These are phyloP conservation scores for Microplitis manilae DNA, from an alignment of 2,888 invertebrate genomes.

Conservation along the genomic window DNA sequence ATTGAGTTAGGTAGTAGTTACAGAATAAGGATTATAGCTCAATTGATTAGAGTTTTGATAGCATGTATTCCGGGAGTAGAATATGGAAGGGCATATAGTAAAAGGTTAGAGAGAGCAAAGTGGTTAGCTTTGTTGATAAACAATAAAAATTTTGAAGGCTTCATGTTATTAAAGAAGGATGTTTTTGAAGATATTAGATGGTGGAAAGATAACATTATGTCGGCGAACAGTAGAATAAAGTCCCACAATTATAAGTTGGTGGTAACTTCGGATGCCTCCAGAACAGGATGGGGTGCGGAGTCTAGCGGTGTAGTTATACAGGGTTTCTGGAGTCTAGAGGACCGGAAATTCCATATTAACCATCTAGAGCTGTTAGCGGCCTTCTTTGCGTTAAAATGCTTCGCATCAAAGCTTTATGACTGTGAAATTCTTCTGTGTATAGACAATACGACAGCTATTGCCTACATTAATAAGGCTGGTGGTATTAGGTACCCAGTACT, in stretches of 20 bases:
- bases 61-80: conserved; percentile 38
- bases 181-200: conserved; percentile 27
- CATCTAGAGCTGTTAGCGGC: conserved; percentile 36
- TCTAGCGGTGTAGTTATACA: conserved; percentile 13
- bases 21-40: conserved; percentile 40
- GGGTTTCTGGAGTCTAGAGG: conserved; percentile 35
- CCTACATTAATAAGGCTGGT: conserved; percentile 41
- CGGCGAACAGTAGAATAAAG: conserved; percentile 22
- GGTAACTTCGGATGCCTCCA: conserved; percentile 40
- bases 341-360: conserved; percentile 30
- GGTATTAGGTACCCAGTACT: conserved; percentile 16
- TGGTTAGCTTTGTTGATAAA: conserved; percentile 34
- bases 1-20: conserved; percentile 17
- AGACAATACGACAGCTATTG: conserved; percentile 43
- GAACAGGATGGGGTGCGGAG: conserved; percentile 38
- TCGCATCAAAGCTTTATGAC: conserved; percentile 22
- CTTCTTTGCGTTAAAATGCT: conserved; percentile 39
- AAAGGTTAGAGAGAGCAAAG: conserved; percentile 37
- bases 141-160: conserved; percentile 30
- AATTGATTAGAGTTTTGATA: conserved; percentile 35
- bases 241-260: conserved; percentile 8
- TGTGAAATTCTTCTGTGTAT: conserved; percentile 39
- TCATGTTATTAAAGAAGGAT: conserved; percentile 24
- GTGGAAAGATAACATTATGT: conserved; percentile 24
- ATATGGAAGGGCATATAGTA: conserved; percentile 42